These are phyloP conservation scores for Furnarius figulus DNA, from an alignment of 2,113 vertebrate species.

Conservation along the genomic window DNA sequence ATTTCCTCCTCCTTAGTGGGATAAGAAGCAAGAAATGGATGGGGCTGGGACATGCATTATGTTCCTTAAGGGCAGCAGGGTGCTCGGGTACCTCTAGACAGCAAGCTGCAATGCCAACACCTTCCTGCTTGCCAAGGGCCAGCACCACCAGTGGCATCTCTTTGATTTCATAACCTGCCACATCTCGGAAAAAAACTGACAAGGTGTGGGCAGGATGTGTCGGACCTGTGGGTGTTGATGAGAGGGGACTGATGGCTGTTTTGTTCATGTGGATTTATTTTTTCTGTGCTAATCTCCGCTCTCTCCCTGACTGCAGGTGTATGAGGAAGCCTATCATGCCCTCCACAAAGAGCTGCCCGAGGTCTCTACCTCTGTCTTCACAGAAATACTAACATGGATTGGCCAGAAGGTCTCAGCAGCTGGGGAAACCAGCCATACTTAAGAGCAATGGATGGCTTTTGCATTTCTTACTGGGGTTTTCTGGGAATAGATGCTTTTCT, in stretches of 20 bases:
- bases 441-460: background rate
- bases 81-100: rapidly evolving
- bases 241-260: background rate
- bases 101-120: background rate
- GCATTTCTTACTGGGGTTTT: background rate
- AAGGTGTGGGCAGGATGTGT: background rate
- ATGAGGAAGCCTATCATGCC: conserved; percentile 88
- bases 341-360: conserved; percentile 94
- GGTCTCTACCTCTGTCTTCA: conserved; percentile 83
- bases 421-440: conserved; percentile 50
- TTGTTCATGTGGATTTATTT: background rate
- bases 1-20: background rate
- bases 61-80: background rate
- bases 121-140: background rate
- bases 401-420: conserved; percentile 66
- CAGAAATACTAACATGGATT: conserved; percentile 88
- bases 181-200: background rate
- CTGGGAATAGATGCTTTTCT: conserved; percentile 36
- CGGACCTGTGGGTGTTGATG: background rate
- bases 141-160: background rate
- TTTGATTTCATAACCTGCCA: background rate
- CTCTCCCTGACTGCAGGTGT: conserved; percentile 78
- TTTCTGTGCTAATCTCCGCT: background rate
- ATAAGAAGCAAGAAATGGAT: background rate
- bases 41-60: background rate